Base-by-base conservation (phyloP, 2,888 invertebrate species). In the Ypsolopha sequella region DNA sequence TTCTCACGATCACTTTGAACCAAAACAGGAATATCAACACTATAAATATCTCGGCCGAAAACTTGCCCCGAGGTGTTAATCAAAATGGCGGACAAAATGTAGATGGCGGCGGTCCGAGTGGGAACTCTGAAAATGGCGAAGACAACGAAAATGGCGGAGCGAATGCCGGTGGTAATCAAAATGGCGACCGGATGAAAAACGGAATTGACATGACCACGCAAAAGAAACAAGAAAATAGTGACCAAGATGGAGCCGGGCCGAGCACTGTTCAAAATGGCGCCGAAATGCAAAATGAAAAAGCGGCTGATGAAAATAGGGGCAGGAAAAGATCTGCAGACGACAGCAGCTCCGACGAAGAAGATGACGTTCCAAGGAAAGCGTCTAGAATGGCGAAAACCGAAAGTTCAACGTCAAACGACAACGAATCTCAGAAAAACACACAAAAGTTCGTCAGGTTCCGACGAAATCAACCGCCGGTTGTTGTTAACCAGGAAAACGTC, bases 391-490 rank as follows among this genome's bases (percentile, higher is more conserved):
- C 6, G 2, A n/a, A 61, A 33, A 51, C 55, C 33, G 61, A 57
- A 1, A 58, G 54, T 3, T 54, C 51, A 34, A 57, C 56, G 13
- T 58, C 56, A 1, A 56, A 24, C 11, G 52, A 54, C 1, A n/a
- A 8, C 49, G 11, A 24, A 2, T 11, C 35, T 41, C 14, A 38
- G 13, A 10, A 13, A n/a, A 36, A 6, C 24, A 3, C n/a, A 50
- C 14, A 6, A 13, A 38, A 24, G 24, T 59, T 52, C 36, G 58
- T 62, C 0, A 48, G 61, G 3, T 60, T 64, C 45, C 52, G 63
- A 6, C 57, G 62, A 13, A 63, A 63, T 7, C 53, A 58, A n/a
- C 55, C 60, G 3, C 64, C 62, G 1, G 58, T 59, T 1, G 50
- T 60, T 7, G 54, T 64, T 6, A 56, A 10, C 10, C 14, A 33